Percentiles rank a stretch among this genome's conserved stretches.
Conservation (phyloP, 2,113 vertebrate species). For the Chrysochloris asiatica region DNA sequence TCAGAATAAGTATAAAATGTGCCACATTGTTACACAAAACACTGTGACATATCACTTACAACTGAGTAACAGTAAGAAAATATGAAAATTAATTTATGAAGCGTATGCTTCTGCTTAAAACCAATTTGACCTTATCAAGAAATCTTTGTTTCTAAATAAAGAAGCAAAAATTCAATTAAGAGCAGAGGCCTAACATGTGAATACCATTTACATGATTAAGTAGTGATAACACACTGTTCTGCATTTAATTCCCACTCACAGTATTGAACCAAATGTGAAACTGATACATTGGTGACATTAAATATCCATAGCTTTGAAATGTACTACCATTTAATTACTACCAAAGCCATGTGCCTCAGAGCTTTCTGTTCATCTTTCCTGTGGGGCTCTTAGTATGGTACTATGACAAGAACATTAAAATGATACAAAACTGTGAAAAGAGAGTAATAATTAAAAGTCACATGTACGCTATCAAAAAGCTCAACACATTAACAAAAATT, state of each 20-base stretch:
- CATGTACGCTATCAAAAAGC: neutral
- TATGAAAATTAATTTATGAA: conserved; percentile 72
- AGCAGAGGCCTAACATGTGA: conserved; percentile 72
- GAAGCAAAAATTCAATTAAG: conserved; percentile 77
- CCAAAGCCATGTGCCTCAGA: conserved; percentile 44
- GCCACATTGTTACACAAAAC: neutral
- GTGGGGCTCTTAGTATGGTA: neutral
- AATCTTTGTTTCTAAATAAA: conserved; percentile 80
- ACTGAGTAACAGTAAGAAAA: conserved; percentile 45
- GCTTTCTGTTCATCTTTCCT: conserved; percentile 56
- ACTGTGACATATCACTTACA: conserved; percentile 47
- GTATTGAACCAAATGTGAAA: conserved; percentile 76
- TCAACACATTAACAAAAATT: neutral
- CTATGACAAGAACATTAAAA: conserved; percentile 35
- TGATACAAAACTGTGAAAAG: conserved; percentile 29
- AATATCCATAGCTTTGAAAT: conserved; percentile 76
- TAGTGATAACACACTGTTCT: conserved; percentile 63
- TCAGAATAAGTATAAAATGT: conserved; percentile 2
- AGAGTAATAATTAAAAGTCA: conserved; percentile 44
- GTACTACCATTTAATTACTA: conserved; percentile 67
- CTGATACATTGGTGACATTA: conserved; percentile 71
- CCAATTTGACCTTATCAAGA: conserved; percentile 72
- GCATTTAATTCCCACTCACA: conserved; percentile 73
- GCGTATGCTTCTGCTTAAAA: conserved; percentile 76
- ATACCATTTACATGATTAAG: conserved; percentile 76